Evolutionary conservation across 1,140 invertebrate species (phyloP).

Genomic region (Hyphantria cunea): DNA sequence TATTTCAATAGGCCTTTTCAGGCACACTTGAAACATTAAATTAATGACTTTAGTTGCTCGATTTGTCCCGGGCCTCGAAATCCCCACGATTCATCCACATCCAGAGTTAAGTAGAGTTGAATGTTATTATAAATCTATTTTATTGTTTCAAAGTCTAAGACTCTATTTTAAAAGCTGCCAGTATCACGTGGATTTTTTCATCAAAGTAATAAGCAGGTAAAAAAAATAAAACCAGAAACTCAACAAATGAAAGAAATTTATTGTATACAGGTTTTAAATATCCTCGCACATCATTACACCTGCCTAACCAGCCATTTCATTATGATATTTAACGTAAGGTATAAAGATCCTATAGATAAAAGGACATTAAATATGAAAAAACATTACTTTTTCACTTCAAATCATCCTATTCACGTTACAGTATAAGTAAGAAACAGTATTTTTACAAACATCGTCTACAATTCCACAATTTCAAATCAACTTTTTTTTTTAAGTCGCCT

Average conservation of each 20-base stretch:
- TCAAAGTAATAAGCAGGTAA: no score
- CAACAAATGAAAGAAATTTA: constrained; percentile 82
- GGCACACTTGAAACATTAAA: no score
- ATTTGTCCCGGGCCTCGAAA: no score
- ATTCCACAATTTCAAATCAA: constrained; percentile 78
- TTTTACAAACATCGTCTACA: constrained; percentile 63
- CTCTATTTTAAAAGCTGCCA: no score
- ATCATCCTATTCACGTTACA: constrained; percentile 63
- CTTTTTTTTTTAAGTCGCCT: constrained; percentile 67
- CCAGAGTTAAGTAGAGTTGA: no score
- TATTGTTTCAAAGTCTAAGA: no score
- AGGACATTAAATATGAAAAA: constrained; percentile 74
- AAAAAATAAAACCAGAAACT: constrained; percentile 71
- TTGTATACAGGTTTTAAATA: constrained; percentile 82
- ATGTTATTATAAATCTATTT: no score
- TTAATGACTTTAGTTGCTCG: no score
- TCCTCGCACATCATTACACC: constrained; percentile 72
- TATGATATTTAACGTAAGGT: constrained; percentile 76
- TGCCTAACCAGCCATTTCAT: constrained; percentile 74
- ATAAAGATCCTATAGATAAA: constrained; percentile 76
- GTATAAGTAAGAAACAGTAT: constrained; percentile 66
- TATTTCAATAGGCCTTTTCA: no score
- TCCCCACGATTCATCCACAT: no score
- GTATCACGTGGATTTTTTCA: no score
- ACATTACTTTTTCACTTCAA: constrained; percentile 53